A percentile compares a stretch with the other conserved stretches of the same genome.
Evolutionary conservation across 1,140 invertebrate species (phyloP).

Genomic region (Ptiloglossa arizonensis): DNA sequence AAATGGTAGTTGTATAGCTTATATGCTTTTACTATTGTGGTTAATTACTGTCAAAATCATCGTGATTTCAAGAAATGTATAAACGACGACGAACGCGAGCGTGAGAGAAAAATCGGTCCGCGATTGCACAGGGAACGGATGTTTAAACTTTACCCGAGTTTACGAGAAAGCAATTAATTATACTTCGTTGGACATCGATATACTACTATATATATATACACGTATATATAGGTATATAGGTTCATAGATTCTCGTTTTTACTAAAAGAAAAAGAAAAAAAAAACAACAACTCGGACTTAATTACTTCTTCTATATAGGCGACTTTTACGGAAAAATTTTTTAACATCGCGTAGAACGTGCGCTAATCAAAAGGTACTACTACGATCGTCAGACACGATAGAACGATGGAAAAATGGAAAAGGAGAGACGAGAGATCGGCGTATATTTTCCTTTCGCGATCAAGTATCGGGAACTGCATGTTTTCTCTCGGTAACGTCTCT

Average conservation of each 20-base stretch:
- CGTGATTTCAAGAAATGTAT: slow-evolving; percentile 59
- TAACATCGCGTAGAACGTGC: slow-evolving; percentile 29
- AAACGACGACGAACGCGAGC: slow-evolving; percentile 10
- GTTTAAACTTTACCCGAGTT: slow-evolving; percentile 2
- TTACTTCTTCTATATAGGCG: slow-evolving; percentile 22
- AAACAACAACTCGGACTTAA: neutral
- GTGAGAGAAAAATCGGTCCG: neutral
- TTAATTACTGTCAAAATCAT: slow-evolving; percentile 78
- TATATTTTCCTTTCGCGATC: slow-evolving; percentile 12
- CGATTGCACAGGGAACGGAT: slow-evolving; percentile 7
- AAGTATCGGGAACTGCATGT: neutral
- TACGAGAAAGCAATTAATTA: slow-evolving; percentile 17
- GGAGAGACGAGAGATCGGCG: neutral
- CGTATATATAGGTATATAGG: neutral
- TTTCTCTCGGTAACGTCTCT: neutral
- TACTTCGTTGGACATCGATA: slow-evolving; percentile 49
- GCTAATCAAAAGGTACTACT: slow-evolving; percentile 13
- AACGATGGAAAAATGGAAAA: neutral
- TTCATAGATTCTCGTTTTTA: slow-evolving; percentile 48
- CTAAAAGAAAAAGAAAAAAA: slow-evolving; percentile 10
- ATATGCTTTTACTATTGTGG: slow-evolving; percentile 80
- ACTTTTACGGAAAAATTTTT: slow-evolving; percentile 41
- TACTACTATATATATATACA: neutral
- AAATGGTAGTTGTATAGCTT: slow-evolving; percentile 80
- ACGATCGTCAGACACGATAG: neutral